Base-by-base conservation (phyloP, 1,140 invertebrate genomes). In the Meloidogyne chitwoodi region DNA sequence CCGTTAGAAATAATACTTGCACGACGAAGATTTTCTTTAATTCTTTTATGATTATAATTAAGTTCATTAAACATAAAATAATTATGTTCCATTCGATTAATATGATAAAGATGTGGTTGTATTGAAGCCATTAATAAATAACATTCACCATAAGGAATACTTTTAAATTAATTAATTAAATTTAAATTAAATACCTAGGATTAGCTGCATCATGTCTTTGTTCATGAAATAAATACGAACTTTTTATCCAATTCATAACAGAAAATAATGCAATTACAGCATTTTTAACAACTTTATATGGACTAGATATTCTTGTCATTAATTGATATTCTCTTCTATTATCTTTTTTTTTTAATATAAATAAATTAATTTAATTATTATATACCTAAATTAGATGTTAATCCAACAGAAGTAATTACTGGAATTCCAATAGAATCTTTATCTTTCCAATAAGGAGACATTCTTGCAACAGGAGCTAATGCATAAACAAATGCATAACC, bases 291-390 rank as follows among this genome's bases (percentile, higher is more conserved):
- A 92, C 90, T 74, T 90, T 91, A 87, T 93, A 92, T 38, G 92
- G 92, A 0, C 93, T 92, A 89, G 93, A 93, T 88, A 95, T 92
- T 62, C 94, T 90, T 0, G 93, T 95, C 38, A 96, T 89, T 0
- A 93, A 91, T 1, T 90, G 90, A 87, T 92, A 95, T 78, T 90
- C 66, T 81, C 83, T 83, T 83, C 92, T 92, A 86, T 82, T 74
- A 66, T 89, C 90, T 73, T 22, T 56, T n/a, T n/a, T n/a, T 56
- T 56, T 56, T 56, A 16, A 56, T n/a, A 5, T n/a, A 56, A 56
- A 6, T 19, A 56, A n/a, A 4, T 16, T 12, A 14, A 26, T 34
- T 14, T 29, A 27, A 68, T 3, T 14, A 62, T 22, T 10, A 73
- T 10, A 79, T 75, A 66, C 89, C 90, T 87, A 94, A 94, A 68